Conservation (phyloP, 2,113 vertebrate genomes). For the Aphyosemion australe region DNA sequence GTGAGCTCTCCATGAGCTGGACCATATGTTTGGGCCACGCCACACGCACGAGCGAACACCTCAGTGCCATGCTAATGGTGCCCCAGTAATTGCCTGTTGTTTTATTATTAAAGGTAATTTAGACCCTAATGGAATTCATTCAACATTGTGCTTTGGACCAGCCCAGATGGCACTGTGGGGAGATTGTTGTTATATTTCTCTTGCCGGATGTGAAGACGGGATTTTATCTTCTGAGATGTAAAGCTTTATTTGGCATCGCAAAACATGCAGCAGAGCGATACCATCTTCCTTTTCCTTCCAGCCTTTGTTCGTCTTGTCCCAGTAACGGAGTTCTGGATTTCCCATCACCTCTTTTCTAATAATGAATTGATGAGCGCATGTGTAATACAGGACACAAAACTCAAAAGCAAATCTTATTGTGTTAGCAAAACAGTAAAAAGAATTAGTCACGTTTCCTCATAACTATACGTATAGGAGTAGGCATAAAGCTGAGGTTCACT, state of each 20-base stretch:
- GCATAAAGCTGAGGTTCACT: no score
- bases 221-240: slow-evolving; percentile 44
- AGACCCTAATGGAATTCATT: slow-evolving; percentile 79
- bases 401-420: no score
- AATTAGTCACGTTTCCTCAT: no score
- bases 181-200: slow-evolving; percentile 15
- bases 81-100: slow-evolving; percentile 80
- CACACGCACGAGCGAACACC: slow-evolving; percentile 76
- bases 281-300: slow-evolving; percentile 4
- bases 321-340: slow-evolving; percentile 14
- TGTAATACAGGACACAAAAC: no score
- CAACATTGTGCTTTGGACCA: slow-evolving; percentile 64
- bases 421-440: no score
- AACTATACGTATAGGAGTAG: no score
- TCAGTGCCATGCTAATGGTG: slow-evolving; percentile 71
- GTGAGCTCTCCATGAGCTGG: slow-evolving; percentile 77
- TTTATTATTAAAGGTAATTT: slow-evolving; percentile 84
- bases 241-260: slow-evolving; percentile 44
- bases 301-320: slow-evolving; percentile 11
- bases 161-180: slow-evolving; percentile 41
- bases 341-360: slow-evolving; percentile 3
- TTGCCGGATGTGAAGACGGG: slow-evolving; percentile 22
- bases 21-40: slow-evolving; percentile 78
- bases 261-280: slow-evolving; percentile 27
- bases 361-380: not conserved